Percentiles rank a stretch among this genome's conserved stretches.
These are phyloP conservation scores for Brachypodius melanocephalos DNA, from an alignment of 2,113 vertebrate species.

Conservation along the genomic window DNA sequence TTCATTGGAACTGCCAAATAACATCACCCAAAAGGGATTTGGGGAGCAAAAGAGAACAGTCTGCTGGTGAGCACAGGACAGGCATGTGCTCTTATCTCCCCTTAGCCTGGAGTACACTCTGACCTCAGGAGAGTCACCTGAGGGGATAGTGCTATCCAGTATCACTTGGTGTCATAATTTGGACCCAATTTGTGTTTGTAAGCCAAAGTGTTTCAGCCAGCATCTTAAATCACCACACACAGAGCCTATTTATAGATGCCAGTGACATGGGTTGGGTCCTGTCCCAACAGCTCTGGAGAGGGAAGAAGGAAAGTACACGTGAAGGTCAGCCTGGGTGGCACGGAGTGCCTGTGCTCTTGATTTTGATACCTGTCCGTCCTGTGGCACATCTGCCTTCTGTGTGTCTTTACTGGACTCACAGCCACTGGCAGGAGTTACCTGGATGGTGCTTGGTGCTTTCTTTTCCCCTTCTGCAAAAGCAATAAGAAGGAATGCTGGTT, in stretches of 20 bases:
- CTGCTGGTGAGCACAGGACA: neutral
- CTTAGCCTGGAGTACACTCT: neutral
- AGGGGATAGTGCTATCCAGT: neutral
- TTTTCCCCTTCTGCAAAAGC: constrained; percentile 27
- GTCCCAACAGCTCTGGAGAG: neutral
- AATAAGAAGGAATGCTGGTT: neutral
- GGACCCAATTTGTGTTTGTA: neutral
- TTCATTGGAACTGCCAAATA: neutral
- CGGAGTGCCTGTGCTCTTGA: neutral
- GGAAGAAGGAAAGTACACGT: fast-evolving
- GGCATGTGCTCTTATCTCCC: neutral
- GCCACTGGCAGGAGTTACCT: constrained; percentile 50
- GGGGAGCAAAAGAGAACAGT: neutral
- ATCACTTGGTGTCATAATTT: neutral
- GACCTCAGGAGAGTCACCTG: neutral
- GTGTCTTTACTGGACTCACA: constrained; percentile 41
- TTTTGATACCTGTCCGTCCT: constrained; percentile 60
- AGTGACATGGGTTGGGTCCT: neutral
- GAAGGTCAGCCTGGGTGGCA: neutral
- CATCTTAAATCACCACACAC: neutral
- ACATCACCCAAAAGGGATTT: neutral
- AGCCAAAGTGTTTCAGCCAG: neutral
- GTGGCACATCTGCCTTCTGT: constrained; percentile 1
- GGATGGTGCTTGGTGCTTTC: constrained; percentile 19
- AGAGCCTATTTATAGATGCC: neutral